Percentiles rank a stretch among this genome's conserved stretches.
These are phyloP conservation scores for Eupithecia abbreviata DNA, from an alignment of 2,888 invertebrate species.

Conservation along the genomic window DNA sequence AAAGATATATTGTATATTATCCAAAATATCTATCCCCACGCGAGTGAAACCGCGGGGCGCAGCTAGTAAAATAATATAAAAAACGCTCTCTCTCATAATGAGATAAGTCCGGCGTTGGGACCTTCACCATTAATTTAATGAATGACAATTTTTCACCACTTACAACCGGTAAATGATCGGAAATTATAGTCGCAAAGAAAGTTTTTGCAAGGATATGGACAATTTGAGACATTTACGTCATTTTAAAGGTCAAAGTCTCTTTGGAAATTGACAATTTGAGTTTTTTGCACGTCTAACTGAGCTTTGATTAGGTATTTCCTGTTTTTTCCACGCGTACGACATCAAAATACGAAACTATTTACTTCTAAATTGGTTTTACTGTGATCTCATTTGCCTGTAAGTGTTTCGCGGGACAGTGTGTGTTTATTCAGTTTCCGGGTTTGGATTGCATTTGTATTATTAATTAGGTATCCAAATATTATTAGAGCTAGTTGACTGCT, in stretches of 20 bases:
- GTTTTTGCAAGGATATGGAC: constrained; percentile 41
- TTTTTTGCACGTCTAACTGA: constrained; percentile 45
- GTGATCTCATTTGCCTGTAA: constrained; percentile 11
- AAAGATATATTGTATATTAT: no score
- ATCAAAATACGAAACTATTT: not conserved
- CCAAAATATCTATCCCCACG: no score
- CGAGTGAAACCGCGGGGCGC: no score
- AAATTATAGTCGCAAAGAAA: constrained; percentile 44
- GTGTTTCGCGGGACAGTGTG: constrained; percentile 7
- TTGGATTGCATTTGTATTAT: not conserved
- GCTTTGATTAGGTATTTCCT: constrained; percentile 55
- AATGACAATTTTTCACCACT: constrained; percentile 38
- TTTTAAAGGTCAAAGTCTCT: constrained; percentile 52
- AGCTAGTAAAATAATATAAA: not conserved
- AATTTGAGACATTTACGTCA: constrained; percentile 41
- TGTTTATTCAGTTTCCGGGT: not conserved
- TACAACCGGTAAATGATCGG: constrained; percentile 36
- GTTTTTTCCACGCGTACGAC: constrained; percentile 44
- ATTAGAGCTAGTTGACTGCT: constrained; percentile 7
- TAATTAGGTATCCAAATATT: constrained; percentile 14
- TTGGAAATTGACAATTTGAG: constrained; percentile 38
- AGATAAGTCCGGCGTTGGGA: not conserved
- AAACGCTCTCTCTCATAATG: constrained; percentile 2
- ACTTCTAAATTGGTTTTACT: not conserved
- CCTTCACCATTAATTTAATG: constrained; percentile 26